Evolutionary conservation across 2,797 vertebrate species (phyloP), one percentile per base, ranked within the genome.

Genomic region (Peromyscus nudipes): DNA sequence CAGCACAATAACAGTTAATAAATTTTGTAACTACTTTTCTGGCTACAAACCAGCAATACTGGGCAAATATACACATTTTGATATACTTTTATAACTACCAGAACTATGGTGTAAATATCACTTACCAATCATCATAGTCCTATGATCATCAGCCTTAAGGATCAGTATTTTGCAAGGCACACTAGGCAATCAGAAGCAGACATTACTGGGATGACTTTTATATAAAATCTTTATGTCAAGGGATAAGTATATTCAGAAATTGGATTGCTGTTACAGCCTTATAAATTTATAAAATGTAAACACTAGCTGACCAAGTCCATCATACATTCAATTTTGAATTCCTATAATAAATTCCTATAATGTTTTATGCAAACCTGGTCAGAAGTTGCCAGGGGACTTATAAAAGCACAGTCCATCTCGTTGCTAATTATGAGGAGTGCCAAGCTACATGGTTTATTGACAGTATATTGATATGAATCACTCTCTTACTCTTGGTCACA

Each of bases 221-320:
- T 73, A 23, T 75, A 71, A 80, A 40, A 55, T 49, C 52, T 34
- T 92, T 94, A 76, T 27, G 34, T 83, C 71, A 87, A 92, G 67
- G 52, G 75, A 76, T 71, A 91, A 92, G 55, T 25, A 93, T 76
- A 86, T 94, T 94, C 76, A 89, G 52, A 29, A 94, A 96, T 77
- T n/a, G 0, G 13, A 34, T 79, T 43, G n/a, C 75, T 88, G 34
- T 95, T 90, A 65, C 65, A 76, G 67, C 62, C 79, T 69, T 96
- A 93, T 82, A 69, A 23, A 95, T 96, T 76, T 95, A 94, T 91
- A 65, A 96, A 90, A 81, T 89, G 82, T 96, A 87, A 94, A 96
- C 79, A 95, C 12, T 31, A 55, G n/a, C 21, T 85, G 65, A 49
- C 89, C 46, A 83, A 62, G 71, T 57, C 64, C 40, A 67, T 85